Evolutionary conservation across 2,888 invertebrate genomes (phyloP).

Genomic region (Drosophila suboccidentalis): DNA sequence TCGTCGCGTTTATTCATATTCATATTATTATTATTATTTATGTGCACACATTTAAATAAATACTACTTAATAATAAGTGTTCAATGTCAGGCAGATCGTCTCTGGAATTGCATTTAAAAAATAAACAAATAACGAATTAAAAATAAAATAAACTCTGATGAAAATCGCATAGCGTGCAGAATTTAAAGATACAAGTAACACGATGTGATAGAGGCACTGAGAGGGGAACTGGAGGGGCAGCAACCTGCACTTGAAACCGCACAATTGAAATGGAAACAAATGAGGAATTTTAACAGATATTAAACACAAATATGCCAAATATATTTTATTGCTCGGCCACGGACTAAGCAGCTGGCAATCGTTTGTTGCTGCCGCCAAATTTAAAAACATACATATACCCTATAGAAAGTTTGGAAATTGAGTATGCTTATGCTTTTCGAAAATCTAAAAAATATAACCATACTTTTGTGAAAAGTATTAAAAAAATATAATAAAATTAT

Average conservation of each 20-base stretch:
- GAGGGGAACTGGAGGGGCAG: neutral
- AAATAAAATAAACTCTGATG: slow-evolving; percentile 11
- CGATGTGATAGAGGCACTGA: neutral
- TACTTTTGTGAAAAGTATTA: too few species aligned
- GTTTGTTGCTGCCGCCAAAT: slow-evolving; percentile 67
- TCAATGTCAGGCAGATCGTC: slow-evolving; percentile 57
- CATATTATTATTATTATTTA: slow-evolving; percentile 32
- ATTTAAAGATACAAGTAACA: slow-evolving; percentile 18
- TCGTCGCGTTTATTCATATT: slow-evolving; percentile 30
- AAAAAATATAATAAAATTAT: too few species aligned
- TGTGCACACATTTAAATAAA: slow-evolving; percentile 22
- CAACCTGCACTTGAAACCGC: slow-evolving; percentile 54
- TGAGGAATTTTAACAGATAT: slow-evolving; percentile 51
- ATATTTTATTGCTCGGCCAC: slow-evolving; percentile 53
- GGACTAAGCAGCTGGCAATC: slow-evolving; percentile 51
- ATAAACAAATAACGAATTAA: slow-evolving; percentile 1
- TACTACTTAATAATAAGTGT: slow-evolving; percentile 47
- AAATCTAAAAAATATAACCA: too few species aligned
- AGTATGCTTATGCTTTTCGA: neutral
- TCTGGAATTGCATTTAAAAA: slow-evolving; percentile 50
- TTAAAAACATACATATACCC: slow-evolving; percentile 26
- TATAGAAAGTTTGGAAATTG: neutral
- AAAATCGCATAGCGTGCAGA: slow-evolving; percentile 42
- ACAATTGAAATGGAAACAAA: slow-evolving; percentile 60
- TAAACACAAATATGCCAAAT: slow-evolving; percentile 62